Evolutionary conservation across 2,113 vertebrate species (phyloP).

Genomic region (Neolamprologus devosi): DNA sequence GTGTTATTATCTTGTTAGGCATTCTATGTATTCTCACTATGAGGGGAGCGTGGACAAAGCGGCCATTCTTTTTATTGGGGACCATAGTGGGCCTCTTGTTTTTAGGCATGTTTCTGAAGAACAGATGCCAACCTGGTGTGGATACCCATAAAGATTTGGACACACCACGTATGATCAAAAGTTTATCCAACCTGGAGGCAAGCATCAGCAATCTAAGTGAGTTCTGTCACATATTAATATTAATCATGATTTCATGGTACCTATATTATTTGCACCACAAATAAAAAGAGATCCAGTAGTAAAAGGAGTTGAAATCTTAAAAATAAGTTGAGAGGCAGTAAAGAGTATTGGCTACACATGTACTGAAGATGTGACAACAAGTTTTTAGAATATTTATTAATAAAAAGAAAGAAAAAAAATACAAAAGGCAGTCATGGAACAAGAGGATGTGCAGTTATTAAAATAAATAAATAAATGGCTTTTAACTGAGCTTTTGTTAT

Average conservation of each 20-base stretch:
- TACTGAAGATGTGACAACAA: too few relatives aligned
- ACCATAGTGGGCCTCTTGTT: not conserved
- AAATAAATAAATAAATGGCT: too few relatives aligned
- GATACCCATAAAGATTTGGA: not conserved
- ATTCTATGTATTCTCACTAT: not conserved
- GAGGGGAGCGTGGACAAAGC: fast-evolving
- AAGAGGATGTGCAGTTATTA: too few relatives aligned
- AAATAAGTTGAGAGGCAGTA: too few relatives aligned
- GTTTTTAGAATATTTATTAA: too few relatives aligned
- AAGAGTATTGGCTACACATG: too few relatives aligned
- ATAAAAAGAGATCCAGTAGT: not conserved
- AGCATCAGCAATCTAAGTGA: not conserved
- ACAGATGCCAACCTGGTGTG: fast-evolving
- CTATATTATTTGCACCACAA: not conserved
- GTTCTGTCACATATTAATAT: not conserved
- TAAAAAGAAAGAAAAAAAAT: too few relatives aligned
- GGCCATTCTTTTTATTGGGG: not conserved
- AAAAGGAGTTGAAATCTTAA: too few relatives aligned
- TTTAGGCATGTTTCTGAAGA: not conserved
- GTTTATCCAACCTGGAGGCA: not conserved
- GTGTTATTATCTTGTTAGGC: not conserved
- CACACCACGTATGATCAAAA: not conserved
- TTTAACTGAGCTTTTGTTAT: too few relatives aligned
- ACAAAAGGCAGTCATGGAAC: too few relatives aligned
- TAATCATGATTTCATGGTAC: not conserved